Conservation (phyloP, 35 echinoderm and acorn worm species). For the Strongylocentrotus purpuratus region DNA sequence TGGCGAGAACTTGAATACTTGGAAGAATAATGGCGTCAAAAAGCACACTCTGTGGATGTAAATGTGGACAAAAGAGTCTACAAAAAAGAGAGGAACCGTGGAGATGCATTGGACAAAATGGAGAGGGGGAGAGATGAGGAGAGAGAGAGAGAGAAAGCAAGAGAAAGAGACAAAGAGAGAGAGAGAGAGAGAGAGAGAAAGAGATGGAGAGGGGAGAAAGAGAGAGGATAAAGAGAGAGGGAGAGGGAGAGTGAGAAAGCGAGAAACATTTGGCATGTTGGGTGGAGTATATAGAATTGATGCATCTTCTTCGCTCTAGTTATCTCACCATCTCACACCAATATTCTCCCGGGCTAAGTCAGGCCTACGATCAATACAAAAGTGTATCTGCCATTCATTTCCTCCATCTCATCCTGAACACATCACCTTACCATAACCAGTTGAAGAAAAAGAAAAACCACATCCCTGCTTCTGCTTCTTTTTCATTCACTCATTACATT, state of each 20-base stretch:
- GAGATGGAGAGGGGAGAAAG: neutral
- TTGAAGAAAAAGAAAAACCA: neutral
- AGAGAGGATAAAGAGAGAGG: neutral
- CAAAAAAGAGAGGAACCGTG: too few relatives aligned
- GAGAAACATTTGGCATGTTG: neutral
- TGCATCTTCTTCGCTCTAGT: neutral
- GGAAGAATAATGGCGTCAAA: too few relatives aligned
- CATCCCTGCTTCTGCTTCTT: neutral
- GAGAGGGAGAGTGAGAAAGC: neutral
- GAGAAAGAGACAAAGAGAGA: too few relatives aligned
- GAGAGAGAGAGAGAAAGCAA: too few relatives aligned
- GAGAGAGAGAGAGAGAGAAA: too few relatives aligned
- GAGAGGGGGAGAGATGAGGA: too few relatives aligned
- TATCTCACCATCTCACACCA: neutral
- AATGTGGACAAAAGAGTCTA: too few relatives aligned
- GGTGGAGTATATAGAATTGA: neutral
- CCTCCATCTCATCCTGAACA: neutral
- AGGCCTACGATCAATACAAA: neutral
- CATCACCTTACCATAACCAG: neutral
- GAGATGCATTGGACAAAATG: too few relatives aligned
- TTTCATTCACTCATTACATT: constrained; percentile 4
- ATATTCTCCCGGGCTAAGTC: neutral
- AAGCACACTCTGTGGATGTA: too few relatives aligned
- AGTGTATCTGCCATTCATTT: neutral
- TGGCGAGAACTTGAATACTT: too few relatives aligned